Percentiles rank a stretch among this genome's conserved stretches.
Evolutionary conservation across 2,797 vertebrate genomes (phyloP).

Genomic region (Arctocebus calabarensis): DNA sequence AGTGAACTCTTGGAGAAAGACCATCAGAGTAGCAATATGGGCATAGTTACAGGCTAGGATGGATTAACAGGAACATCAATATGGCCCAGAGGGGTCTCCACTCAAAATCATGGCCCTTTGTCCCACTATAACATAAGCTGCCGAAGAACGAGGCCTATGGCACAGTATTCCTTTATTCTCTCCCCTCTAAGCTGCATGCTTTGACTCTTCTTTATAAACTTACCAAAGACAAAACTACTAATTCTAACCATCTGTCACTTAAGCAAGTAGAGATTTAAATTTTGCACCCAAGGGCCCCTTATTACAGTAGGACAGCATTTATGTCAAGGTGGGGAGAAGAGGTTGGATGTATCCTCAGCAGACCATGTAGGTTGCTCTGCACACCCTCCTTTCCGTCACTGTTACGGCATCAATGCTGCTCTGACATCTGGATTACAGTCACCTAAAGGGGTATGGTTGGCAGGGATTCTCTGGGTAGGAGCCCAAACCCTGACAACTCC

Average conservation of each 20-base stretch:
- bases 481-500: background rate
- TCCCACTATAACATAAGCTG: background rate
- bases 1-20: background rate
- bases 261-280: background rate
- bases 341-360: background rate
- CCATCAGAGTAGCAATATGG: background rate
- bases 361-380: background rate
- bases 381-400: background rate
- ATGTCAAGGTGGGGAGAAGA: background rate
- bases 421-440: background rate
- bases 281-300: background rate
- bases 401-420: background rate
- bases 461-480: background rate
- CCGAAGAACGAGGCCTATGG: background rate
- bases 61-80: background rate
- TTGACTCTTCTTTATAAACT: background rate
- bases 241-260: background rate
- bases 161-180: background rate
- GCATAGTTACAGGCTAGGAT: background rate
- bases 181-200: background rate
- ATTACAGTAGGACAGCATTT: background rate
- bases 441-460: background rate
- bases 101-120: background rate
- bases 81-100: background rate
- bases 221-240: background rate